Evolutionary conservation across 2,888 invertebrate genomes (phyloP).

Genomic region (Calliscelio sp.): DNA sequence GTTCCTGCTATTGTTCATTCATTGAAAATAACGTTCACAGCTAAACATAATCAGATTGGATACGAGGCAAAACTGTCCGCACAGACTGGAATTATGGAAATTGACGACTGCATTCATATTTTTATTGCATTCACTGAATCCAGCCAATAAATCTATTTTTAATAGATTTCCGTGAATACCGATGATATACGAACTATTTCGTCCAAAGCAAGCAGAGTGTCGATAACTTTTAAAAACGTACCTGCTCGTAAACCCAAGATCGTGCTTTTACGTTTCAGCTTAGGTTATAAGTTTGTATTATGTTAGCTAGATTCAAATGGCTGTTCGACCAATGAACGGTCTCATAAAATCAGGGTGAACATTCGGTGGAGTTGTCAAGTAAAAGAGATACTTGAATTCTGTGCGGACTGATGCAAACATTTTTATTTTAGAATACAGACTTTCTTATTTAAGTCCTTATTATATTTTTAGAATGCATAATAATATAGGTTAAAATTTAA

Average conservation of each 20-base stretch:
- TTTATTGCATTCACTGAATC: slow-evolving; percentile 54
- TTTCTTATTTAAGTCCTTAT: neutral
- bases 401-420: slow-evolving; percentile 81
- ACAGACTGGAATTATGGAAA: too few relatives aligned
- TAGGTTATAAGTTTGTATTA: slow-evolving; percentile 86
- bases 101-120: slow-evolving; percentile 62
- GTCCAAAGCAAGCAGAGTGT: slow-evolving; percentile 83
- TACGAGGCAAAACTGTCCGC: neutral
- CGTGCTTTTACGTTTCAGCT: slow-evolving; percentile 84
- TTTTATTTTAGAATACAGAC: slow-evolving; percentile 51
- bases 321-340: slow-evolving; percentile 82
- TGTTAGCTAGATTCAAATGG: slow-evolving; percentile 84
- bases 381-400: slow-evolving; percentile 84
- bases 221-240: slow-evolving; percentile 85
- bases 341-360: slow-evolving; percentile 85
- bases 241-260: slow-evolving; percentile 83
- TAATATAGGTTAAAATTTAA: too few relatives aligned
- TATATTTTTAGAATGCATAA: too few relatives aligned
- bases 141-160: slow-evolving; percentile 69
- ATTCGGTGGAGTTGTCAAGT: slow-evolving; percentile 85
- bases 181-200: slow-evolving; percentile 81
- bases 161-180: slow-evolving; percentile 72
- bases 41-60: too few relatives aligned
- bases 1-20: too few relatives aligned
- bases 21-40: too few relatives aligned